Percentiles rank a stretch among this genome's conserved stretches.
phyloP scores from a whole-genome alignment of 2,797 vertebrate species.

The Chiloscyllium punctatum region DNA sequence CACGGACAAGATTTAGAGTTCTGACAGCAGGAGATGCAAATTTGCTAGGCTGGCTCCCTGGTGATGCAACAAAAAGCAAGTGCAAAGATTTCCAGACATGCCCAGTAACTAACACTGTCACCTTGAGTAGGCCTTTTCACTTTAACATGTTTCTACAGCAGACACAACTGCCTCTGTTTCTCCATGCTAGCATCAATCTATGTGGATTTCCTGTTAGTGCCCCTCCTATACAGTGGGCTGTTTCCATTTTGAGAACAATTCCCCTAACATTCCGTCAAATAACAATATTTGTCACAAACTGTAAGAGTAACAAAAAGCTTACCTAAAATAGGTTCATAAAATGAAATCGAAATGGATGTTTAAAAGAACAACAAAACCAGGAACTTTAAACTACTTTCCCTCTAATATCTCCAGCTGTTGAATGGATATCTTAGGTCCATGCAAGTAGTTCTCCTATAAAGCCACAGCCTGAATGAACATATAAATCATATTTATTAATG shows the following conservation, averaged over 20 bases:
- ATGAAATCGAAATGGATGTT: not conserved
- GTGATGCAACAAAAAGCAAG: not conserved
- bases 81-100: not conserved
- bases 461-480: too few relatives aligned
- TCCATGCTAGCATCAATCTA: not conserved
- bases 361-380: not conserved
- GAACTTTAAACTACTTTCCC: not conserved
- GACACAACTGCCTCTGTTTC: not conserved
- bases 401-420: too few relatives aligned
- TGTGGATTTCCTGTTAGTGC: not conserved
- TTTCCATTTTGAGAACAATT: not conserved
- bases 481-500: too few relatives aligned
- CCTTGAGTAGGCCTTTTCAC: not conserved
- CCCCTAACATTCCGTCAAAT: not conserved
- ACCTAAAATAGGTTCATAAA: not conserved
- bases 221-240: not conserved
- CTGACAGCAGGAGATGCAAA: not conserved
- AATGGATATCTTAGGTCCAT: too few relatives aligned
- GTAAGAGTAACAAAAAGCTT: not conserved
- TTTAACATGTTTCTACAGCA: not conserved
- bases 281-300: not conserved
- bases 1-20: not conserved
- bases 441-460: too few relatives aligned
- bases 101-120: not conserved
- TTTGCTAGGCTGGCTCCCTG: not conserved